Conservation (phyloP, 2,888 invertebrate species). For the Agrilus biguttatus region DNA sequence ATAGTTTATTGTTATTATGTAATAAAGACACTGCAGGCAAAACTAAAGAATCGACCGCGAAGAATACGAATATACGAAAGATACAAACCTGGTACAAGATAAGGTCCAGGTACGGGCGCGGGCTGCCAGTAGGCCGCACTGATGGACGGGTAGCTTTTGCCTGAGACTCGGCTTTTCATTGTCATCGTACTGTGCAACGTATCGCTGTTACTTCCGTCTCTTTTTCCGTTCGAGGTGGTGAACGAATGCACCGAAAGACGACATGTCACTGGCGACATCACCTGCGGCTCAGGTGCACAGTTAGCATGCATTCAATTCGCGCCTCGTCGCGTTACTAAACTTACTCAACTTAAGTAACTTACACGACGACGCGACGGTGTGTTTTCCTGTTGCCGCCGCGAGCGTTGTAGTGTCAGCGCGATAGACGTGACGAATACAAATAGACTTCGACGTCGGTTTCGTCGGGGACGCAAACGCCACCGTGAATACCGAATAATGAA, state of each 20-base stretch:
- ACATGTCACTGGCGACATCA: constrained; percentile 1
- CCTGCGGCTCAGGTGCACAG: constrained; percentile 9
- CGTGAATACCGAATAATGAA: constrained; percentile 16
- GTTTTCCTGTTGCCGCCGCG: neutral
- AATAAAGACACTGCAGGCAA: neutral
- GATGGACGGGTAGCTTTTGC: constrained; percentile 54
- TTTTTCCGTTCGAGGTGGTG: neutral
- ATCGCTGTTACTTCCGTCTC: neutral
- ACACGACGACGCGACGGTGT: constrained; percentile 9
- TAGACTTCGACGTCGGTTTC: constrained; percentile 14
- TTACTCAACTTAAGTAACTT: constrained; percentile 24
- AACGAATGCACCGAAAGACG: neutral
- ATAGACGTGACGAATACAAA: constrained; percentile 29
- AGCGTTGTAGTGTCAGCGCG: constrained; percentile 6
- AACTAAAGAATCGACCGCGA: neutral
- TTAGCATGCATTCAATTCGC: constrained; percentile 18
- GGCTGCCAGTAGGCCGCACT: constrained; percentile 76
- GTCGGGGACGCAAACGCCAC: constrained; percentile 12
- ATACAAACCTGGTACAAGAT: constrained; percentile 65
- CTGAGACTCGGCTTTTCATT: constrained; percentile 27
- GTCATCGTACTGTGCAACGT: constrained; percentile 10
- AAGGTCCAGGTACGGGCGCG: constrained; percentile 63
- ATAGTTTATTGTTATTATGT: no score
- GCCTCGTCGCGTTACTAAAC: constrained; percentile 23
- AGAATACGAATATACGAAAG: neutral